A percentile compares a stretch with the other conserved stretches of the same genome.
Evolutionary conservation across 2,888 invertebrate genomes (phyloP).

Genomic region (Torymus texanus): DNA sequence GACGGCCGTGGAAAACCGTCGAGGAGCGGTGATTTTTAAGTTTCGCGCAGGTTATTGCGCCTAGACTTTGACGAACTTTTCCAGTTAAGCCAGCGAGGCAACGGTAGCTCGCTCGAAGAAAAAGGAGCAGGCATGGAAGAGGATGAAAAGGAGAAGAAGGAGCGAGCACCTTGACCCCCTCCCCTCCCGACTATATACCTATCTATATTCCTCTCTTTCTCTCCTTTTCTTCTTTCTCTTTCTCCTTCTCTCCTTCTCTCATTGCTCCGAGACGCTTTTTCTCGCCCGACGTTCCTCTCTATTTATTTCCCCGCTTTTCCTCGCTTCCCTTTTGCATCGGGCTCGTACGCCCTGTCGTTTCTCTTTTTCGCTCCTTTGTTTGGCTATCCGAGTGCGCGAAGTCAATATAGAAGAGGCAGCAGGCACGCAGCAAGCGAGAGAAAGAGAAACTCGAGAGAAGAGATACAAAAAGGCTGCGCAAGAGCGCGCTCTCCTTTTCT

Average conservation of each 20-base stretch:
- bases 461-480: constrained; percentile 41
- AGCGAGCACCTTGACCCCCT: constrained; percentile 53
- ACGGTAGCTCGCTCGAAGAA: neutral
- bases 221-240: neutral
- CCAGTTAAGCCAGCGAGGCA: constrained; percentile 44
- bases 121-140: constrained; percentile 13
- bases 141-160: neutral
- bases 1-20: neutral
- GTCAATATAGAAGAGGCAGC: constrained; percentile 42
- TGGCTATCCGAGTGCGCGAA: constrained; percentile 37
- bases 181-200: too few relatives aligned
- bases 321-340: constrained; percentile 20
- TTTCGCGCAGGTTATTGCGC: constrained; percentile 50
- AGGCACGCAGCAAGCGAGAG: constrained; percentile 33
- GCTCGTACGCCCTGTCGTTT: too few relatives aligned
- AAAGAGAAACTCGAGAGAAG: constrained; percentile 43
- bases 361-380: constrained; percentile 45
- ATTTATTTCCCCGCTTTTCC: constrained; percentile 51
- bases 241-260: neutral
- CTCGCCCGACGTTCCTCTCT: constrained; percentile 54
- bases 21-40: constrained; percentile 49
- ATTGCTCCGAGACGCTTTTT: constrained; percentile 32
- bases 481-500: constrained; percentile 4
- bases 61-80: constrained; percentile 54
- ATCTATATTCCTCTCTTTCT: constrained; percentile 1